Evolutionary conservation across 2,888 invertebrate genomes (phyloP), one percentile per base, ranked within the genome.

Genomic region (Petrophora chlorosata): DNA sequence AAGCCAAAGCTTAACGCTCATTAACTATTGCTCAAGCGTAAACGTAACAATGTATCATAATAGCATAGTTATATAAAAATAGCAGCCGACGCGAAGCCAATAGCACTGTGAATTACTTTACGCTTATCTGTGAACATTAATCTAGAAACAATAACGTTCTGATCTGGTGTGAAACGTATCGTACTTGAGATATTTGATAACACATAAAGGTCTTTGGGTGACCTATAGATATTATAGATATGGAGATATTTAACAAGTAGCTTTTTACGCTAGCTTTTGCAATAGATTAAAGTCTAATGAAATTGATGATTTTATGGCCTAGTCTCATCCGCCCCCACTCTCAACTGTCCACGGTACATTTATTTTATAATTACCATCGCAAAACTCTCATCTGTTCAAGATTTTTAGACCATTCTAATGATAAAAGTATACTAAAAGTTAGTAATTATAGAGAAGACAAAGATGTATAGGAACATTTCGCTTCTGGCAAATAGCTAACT

Each of bases 61-160:
- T 39, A 43, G 29, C 14, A 38, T 38, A 44, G 39, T 49, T 42
- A 49, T 9, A 49, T 49, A 50, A 44, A 48, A 39, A 29, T 30
- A 32, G 36, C 41, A 32, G 16, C 25, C 10, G 15, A 47, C 23
- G 34, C 16, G 13, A 29, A 38, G 38, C 39, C 49, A 50, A 50
- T 50, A 49, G 23, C 49, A 35, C 35, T 8, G 32, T 36, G 48
- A 38, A 33, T 48, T 48, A 48, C 36, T 42, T 33, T 26, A n/a
- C 5, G 29, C 54, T 50, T 56, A 56, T 59, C 53, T 53, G 5
- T 17, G 26, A 33, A 30, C 52, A 56, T 46, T 57, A 49, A 49
- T 44, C 44, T 56, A 36, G 33, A 42, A 52, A 51, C 53, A 55
- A 54, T 58, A 47, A 51, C 48, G 36, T 34, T 53, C 26, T 36